Evolutionary conservation across 64 coral and sea anemone species (phyloP).

Genomic region (Dendrophyllia cribrosa): DNA sequence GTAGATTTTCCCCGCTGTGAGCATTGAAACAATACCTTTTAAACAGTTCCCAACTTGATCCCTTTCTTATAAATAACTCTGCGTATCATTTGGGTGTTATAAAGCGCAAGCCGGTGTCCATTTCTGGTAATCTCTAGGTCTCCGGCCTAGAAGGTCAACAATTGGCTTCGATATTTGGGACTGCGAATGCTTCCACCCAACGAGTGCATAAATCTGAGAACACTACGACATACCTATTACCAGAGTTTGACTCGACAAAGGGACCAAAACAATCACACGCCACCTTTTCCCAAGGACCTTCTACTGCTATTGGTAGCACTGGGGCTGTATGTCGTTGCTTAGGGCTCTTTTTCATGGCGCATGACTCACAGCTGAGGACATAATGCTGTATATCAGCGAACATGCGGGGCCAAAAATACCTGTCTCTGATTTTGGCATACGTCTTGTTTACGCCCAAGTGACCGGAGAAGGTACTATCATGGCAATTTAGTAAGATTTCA

Average conservation of each 20-base stretch:
- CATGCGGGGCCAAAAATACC: not conserved
- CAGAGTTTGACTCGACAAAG: not conserved
- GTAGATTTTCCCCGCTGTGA: too few species aligned
- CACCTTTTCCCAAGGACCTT: not conserved
- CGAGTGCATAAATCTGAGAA: not conserved
- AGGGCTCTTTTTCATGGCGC: not conserved
- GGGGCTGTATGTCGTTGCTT: not conserved
- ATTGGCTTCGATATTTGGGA: not conserved
- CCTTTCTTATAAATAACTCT: too few species aligned
- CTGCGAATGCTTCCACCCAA: not conserved
- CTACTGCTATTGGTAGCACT: not conserved
- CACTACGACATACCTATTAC: not conserved
- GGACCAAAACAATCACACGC: not conserved
- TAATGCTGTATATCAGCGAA: not conserved
- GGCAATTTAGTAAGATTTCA: not conserved
- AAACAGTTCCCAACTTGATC: too few species aligned
- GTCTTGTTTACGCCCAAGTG: slow-evolving; percentile 21
- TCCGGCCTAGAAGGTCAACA: too few species aligned
- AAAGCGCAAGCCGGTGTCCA: too few species aligned
- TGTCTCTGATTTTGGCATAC: not conserved
- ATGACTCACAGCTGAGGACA: not conserved
- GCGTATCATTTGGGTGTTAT: too few species aligned
- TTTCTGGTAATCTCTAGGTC: too few species aligned
- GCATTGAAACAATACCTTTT: too few species aligned
- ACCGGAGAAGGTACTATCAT: slow-evolving; percentile 20